phyloP scores from a whole-genome alignment of 1,140 invertebrate genomes.

The Rhyzopertha dominica region DNA sequence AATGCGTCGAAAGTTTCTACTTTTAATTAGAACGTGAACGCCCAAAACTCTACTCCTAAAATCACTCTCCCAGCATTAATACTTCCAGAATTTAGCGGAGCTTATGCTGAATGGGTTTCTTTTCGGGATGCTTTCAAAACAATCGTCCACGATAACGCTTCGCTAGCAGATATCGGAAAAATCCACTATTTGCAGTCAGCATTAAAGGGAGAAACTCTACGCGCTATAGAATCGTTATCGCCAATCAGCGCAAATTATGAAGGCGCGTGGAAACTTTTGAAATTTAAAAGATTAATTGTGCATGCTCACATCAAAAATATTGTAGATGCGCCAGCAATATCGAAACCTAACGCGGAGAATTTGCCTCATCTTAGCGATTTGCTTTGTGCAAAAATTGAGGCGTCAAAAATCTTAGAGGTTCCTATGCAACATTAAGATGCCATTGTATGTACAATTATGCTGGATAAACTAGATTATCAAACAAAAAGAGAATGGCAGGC shows the following conservation, averaged over 20 bases:
- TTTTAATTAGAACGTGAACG: no score
- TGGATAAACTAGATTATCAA: slow-evolving; percentile 13
- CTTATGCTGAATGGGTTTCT: slow-evolving; percentile 32
- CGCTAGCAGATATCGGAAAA: slow-evolving; percentile 30
- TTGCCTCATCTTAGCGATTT: slow-evolving; percentile 39
- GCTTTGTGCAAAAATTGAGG: slow-evolving; percentile 34
- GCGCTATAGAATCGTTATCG: slow-evolving; percentile 33
- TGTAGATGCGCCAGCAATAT: slow-evolving; percentile 25
- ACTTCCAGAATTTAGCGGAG: slow-evolving; percentile 33
- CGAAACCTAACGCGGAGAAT: slow-evolving; percentile 20
- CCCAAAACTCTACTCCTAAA: no score
- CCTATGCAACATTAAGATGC: slow-evolving; percentile 23
- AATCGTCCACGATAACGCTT: slow-evolving; percentile 29
- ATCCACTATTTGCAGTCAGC: slow-evolving; percentile 36
- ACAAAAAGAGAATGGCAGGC: slow-evolving; percentile 12
- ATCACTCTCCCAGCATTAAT: slow-evolving; percentile 35
- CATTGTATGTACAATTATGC: slow-evolving; percentile 10
- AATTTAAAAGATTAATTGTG: slow-evolving; percentile 34
- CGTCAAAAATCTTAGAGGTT: slow-evolving; percentile 32
- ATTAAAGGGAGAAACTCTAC: slow-evolving; percentile 32
- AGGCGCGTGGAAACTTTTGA: slow-evolving; percentile 39
- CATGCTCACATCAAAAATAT: slow-evolving; percentile 38
- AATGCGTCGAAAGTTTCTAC: no score
- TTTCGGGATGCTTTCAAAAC: slow-evolving; percentile 36
- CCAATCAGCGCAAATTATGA: slow-evolving; percentile 38